phyloP scores from a whole-genome alignment of 2,797 vertebrate species.

The Phrynocephalus forsythii region DNA sequence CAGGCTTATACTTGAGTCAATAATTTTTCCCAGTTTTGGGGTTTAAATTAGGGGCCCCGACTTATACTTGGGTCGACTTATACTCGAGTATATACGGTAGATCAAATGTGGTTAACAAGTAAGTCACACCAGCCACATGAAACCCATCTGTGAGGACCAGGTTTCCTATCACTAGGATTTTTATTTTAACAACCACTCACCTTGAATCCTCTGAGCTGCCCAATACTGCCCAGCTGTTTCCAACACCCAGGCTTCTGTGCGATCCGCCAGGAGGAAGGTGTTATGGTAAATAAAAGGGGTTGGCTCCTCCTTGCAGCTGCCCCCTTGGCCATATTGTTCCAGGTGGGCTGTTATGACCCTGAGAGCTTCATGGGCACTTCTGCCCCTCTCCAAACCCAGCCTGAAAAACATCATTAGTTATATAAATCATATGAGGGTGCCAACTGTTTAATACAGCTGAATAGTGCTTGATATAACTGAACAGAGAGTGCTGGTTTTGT shows the following conservation, averaged over 20 bases:
- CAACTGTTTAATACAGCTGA: background rate
- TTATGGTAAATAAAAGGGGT: constrained; percentile 91
- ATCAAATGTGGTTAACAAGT: background rate
- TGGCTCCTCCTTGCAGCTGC: constrained; percentile 87
- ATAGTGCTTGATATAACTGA: background rate
- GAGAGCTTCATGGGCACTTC: constrained; percentile 85
- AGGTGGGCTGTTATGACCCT: constrained; percentile 84
- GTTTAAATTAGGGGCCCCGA: too few species aligned
- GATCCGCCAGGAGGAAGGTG: constrained; percentile 92
- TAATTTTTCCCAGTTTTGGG: too few species aligned
- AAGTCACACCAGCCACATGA: background rate
- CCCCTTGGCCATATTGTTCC: constrained; percentile 88
- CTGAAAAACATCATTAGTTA: constrained; percentile 70
- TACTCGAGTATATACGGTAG: too few species aligned
- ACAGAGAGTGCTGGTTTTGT: background rate
- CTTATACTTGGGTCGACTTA: too few species aligned
- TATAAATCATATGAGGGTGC: background rate
- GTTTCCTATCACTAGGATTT: too few species aligned
- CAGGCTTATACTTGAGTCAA: too few species aligned
- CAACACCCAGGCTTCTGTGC: constrained; percentile 90
- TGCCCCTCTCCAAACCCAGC: constrained; percentile 88
- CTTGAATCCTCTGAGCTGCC: constrained; percentile 88
- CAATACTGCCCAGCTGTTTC: constrained; percentile 91
- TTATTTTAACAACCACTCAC: constrained; percentile 66
- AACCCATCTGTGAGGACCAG: background rate